These are phyloP conservation scores for Pterocles burchelli DNA, from an alignment of 2,113 vertebrate species.

Conservation along the genomic window DNA sequence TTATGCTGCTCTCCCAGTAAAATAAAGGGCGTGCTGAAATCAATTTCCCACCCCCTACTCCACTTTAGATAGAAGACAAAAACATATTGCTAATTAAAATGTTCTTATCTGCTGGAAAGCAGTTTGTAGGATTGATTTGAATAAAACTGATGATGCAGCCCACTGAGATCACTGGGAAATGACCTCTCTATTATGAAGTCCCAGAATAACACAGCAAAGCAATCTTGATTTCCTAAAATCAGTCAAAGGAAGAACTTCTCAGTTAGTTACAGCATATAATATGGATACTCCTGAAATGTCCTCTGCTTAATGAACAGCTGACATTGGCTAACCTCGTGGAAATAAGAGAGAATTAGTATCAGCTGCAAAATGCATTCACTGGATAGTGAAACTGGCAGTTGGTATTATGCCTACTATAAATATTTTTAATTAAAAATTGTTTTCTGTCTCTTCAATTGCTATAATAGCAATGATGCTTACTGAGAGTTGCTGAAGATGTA, in stretches of 20 bases:
- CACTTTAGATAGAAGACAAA: constrained; percentile 38
- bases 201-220: constrained; percentile 50
- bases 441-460: constrained; percentile 73
- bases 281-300: constrained; percentile 64
- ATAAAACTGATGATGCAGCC: constrained; percentile 54
- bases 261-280: constrained; percentile 44
- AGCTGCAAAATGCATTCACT: constrained; percentile 76
- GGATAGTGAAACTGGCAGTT: constrained; percentile 72
- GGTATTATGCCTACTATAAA: constrained; percentile 75
- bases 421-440: constrained; percentile 81
- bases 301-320: constrained; percentile 76
- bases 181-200: constrained; percentile 57
- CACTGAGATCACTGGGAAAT: constrained; percentile 40
- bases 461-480: constrained; percentile 58
- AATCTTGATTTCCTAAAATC: constrained; percentile 57
- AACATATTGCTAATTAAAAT: constrained; percentile 60
- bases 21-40: constrained; percentile 14
- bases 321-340: constrained; percentile 73
- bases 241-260: constrained; percentile 50
- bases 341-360: constrained; percentile 73
- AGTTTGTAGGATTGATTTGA: constrained; percentile 46
- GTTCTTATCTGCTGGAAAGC: constrained; percentile 49
- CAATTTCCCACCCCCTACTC: not conserved
- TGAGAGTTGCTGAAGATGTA: constrained; percentile 54
- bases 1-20: not conserved